A percentile compares a stretch with the other conserved stretches of the same genome.
Conservation (phyloP, 2,888 invertebrate species). For the Harmothoe impar region DNA sequence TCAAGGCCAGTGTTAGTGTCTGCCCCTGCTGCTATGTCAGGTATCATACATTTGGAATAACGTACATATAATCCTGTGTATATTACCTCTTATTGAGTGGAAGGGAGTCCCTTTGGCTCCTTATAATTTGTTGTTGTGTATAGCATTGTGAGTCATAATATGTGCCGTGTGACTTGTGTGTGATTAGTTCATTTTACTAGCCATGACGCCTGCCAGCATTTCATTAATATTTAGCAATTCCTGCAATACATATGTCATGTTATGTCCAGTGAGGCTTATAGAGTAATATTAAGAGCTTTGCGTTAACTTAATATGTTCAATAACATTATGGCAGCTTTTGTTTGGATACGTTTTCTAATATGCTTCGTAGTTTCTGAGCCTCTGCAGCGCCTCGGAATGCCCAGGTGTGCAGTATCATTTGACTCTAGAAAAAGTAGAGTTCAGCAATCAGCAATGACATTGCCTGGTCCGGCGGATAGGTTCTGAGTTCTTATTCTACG, state of each 20-base stretch:
- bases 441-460: constrained; percentile 4
- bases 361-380: constrained; percentile 37
- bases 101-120: background rate
- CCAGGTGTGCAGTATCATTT: background rate
- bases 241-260: background rate
- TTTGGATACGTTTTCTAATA: background rate
- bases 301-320: constrained; percentile 25
- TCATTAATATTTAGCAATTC: background rate
- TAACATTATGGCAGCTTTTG: constrained; percentile 12
- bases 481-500: background rate
- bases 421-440: constrained; percentile 27
- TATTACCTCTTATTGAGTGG: too few species aligned
- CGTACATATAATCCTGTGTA: too few species aligned
- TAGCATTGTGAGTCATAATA: background rate
- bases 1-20: too few species aligned
- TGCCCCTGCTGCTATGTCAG: too few species aligned
- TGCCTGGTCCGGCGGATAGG: constrained; percentile 14
- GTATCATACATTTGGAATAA: too few species aligned
- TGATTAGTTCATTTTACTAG: background rate
- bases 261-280: background rate
- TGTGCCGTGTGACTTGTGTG: constrained; percentile 13
- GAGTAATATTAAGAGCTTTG: constrained; percentile 51
- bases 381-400: background rate
- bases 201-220: too few species aligned
- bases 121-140: too few species aligned